Base-by-base conservation (phyloP, 1,140 invertebrate species). In the Ericerus pela region DNA sequence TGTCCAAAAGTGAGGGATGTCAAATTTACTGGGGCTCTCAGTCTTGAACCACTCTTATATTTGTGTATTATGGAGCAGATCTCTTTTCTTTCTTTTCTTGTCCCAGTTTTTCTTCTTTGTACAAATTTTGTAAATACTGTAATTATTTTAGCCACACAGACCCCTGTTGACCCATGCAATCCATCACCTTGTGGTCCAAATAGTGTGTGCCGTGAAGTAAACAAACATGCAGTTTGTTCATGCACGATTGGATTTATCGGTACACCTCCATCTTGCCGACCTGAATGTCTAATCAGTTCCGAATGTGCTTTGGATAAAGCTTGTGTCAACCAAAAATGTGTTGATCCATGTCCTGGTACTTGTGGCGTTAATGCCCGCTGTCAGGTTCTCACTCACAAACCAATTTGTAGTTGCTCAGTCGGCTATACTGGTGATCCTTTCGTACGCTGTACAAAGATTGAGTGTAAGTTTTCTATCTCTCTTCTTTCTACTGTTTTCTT, bases 11-110 rank as follows among this genome's bases (percentile, higher is more conserved):
- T 88, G 85, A 60, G 64, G n/a, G n/a, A n/a, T n/a, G n/a, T n/a
- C n/a, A n/a, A n/a, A n/a, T n/a, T n/a, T n/a, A n/a, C n/a, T n/a
- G n/a, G n/a, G n/a, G n/a, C n/a, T n/a, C n/a, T n/a, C n/a, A n/a
- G n/a, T n/a, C n/a, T n/a, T n/a, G n/a, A n/a, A n/a, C n/a, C n/a
- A n/a, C n/a, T n/a, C n/a, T n/a, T n/a, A n/a, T n/a, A n/a, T n/a
- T n/a, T n/a, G n/a, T n/a, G n/a, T n/a, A n/a, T n/a, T n/a, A n/a
- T n/a, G n/a, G n/a, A n/a, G n/a, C n/a, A n/a, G n/a, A n/a, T n/a
- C n/a, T n/a, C n/a, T n/a, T 80, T 37, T 82, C 84, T 16, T 84
- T 82, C 51, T 84, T 84, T 0, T 89, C 85, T 66, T 85, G 85
- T 24, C 76, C 81, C 0, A 85, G 88, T 67, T 83, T 85, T 36